phyloP scores from a whole-genome alignment of 2,888 invertebrate species.

The Anoplius nigerrimus region DNA sequence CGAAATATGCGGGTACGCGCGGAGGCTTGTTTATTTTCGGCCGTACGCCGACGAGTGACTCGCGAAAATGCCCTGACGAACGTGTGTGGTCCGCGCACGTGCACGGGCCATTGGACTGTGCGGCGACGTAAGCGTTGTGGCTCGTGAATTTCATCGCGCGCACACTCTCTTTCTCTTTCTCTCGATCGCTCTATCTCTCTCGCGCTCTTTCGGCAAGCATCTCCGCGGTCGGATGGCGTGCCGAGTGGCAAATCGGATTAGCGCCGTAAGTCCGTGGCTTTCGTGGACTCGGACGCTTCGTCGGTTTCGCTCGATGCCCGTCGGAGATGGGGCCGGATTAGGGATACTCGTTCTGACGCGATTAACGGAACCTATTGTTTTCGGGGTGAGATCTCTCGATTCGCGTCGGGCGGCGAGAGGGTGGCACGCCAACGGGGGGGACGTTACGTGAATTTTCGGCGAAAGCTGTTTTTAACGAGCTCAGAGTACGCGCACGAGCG shows the following conservation, averaged over 20 bases:
- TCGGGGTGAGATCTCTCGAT: slow-evolving; percentile 22
- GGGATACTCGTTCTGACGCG: slow-evolving; percentile 32
- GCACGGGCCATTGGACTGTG: neutral
- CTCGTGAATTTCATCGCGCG: neutral
- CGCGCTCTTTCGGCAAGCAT: neutral
- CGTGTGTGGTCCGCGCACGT: neutral
- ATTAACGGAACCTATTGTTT: slow-evolving; percentile 35
- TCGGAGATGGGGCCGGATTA: slow-evolving; percentile 17
- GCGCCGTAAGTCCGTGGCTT: slow-evolving; percentile 19
- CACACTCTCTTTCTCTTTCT: too few species aligned
- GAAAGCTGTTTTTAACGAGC: slow-evolving; percentile 35
- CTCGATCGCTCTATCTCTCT: too few species aligned
- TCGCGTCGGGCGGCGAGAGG: too few species aligned
- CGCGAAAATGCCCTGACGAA: too few species aligned
- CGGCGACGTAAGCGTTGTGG: neutral
- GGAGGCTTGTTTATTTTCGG: too few species aligned
- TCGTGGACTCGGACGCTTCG: slow-evolving; percentile 22
- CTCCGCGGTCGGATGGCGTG: slow-evolving; percentile 14
- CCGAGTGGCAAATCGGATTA: slow-evolving; percentile 43
- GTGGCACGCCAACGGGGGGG: neutral
- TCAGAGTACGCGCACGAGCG: neutral
- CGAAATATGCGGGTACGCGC: neutral
- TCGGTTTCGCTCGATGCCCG: slow-evolving; percentile 21
- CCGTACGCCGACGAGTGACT: too few species aligned
- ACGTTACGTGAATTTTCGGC: too few species aligned